Conservation (phyloP, 2,113 vertebrate genomes). For the Stegostoma tigrinum region DNA sequence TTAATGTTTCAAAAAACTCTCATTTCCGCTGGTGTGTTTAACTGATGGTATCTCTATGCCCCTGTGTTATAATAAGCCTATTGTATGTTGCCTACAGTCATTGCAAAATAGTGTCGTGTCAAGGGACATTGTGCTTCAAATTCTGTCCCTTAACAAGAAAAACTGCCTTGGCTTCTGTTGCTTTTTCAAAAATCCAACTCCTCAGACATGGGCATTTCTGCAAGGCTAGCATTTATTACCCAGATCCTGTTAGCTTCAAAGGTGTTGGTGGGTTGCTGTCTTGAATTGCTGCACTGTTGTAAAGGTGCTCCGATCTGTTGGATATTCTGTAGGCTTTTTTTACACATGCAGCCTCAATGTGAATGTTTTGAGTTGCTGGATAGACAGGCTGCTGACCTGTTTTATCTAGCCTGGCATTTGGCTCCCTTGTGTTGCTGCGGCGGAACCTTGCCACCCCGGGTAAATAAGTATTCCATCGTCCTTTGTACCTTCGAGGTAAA, state of each 20-base stretch:
- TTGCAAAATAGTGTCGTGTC: neutral
- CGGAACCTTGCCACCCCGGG: neutral
- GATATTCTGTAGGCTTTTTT: neutral
- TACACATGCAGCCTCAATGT: neutral
- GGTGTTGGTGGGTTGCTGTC: neutral
- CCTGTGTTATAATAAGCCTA: neutral
- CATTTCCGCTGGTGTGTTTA: neutral
- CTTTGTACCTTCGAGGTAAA: neutral
- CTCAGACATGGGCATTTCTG: neutral
- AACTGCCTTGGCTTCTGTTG: neutral
- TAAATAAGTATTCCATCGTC: neutral
- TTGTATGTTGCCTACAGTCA: neutral
- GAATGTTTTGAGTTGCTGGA: neutral
- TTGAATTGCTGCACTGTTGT: neutral
- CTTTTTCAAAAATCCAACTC: too few species aligned
- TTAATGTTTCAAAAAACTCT: neutral
- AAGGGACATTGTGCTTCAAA: neutral
- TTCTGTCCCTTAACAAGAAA: neutral
- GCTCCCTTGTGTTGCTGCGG: neutral
- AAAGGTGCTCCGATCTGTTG: neutral
- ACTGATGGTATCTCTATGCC: neutral
- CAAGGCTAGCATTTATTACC: neutral
- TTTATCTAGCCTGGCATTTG: neutral
- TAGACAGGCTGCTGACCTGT: neutral
- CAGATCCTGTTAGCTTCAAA: neutral